Percentiles rank a stretch among this genome's conserved stretches.
These are phyloP conservation scores for Pangasianodon gigas DNA, from an alignment of 2,113 vertebrate genomes.

Conservation along the genomic window DNA sequence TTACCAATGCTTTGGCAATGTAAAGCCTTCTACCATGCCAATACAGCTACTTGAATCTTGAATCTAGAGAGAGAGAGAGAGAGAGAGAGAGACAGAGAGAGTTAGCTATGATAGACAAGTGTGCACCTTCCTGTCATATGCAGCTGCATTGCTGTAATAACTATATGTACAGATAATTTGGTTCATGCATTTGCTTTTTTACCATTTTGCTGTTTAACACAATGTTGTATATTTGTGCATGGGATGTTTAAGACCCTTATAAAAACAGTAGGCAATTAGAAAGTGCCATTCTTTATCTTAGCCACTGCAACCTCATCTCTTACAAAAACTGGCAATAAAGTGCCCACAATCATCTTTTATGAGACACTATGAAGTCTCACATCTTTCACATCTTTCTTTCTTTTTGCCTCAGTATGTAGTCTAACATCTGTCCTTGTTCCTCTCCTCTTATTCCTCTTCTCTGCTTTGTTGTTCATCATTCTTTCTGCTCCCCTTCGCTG, in stretches of 20 bases:
- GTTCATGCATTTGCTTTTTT: constrained; percentile 34
- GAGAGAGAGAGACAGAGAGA: constrained; percentile 33
- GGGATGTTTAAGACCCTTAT: neutral
- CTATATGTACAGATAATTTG: constrained; percentile 37
- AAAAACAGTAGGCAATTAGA: constrained; percentile 24
- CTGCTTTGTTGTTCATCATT: constrained; percentile 13
- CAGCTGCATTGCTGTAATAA: constrained; percentile 29
- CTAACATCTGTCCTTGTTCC: constrained; percentile 29
- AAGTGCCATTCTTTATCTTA: constrained; percentile 21
- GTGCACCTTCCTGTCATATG: constrained; percentile 2
- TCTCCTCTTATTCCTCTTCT: constrained; percentile 54
- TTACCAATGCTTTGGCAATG: no score
- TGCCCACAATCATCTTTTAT: constrained; percentile 17
- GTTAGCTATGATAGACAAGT: constrained; percentile 32
- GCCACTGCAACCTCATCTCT: constrained; percentile 12
- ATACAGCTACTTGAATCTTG: no score
- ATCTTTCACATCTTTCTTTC: neutral
- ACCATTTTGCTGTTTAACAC: constrained; percentile 9
- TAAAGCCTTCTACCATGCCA: no score
- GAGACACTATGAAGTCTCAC: constrained; percentile 17
- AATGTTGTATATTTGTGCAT: neutral
- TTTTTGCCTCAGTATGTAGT: constrained; percentile 39
- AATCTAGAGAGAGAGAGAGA: constrained; percentile 25
- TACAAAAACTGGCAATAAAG: constrained; percentile 16
- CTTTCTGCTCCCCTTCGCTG: constrained; percentile 34